Evolutionary conservation across 2,797 vertebrate genomes (phyloP).

Genomic region (Cryptoprocta ferox): DNA sequence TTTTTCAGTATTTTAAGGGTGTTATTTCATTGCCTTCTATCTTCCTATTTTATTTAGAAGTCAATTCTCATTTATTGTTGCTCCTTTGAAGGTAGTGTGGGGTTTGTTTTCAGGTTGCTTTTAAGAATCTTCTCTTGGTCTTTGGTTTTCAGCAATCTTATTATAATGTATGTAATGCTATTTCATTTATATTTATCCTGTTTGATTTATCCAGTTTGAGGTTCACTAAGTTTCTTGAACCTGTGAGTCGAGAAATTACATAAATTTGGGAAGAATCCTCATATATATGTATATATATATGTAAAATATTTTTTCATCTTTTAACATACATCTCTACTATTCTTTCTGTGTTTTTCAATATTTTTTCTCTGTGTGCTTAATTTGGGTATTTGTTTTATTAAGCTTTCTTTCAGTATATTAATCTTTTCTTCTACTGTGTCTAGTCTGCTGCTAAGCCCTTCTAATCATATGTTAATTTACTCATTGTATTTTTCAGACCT

Average conservation of each 20-base stretch:
- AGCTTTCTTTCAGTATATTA: slow-evolving; percentile 8
- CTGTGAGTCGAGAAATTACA: not conserved
- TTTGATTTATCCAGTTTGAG: not conserved
- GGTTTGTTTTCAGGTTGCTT: not conserved
- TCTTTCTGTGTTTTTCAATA: not conserved
- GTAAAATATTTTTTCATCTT: not conserved
- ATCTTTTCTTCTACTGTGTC: not conserved
- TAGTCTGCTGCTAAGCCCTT: not conserved
- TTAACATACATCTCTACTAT: not conserved
- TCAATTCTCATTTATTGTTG: not conserved
- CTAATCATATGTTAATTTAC: not conserved
- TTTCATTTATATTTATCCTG: not conserved
- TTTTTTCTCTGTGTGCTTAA: not conserved
- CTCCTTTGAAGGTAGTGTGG: not conserved
- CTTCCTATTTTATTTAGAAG: not conserved
- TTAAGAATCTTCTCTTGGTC: not conserved
- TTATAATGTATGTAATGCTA: not conserved
- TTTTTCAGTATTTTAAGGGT: not conserved
- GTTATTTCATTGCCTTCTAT: not conserved
- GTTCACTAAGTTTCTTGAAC: not conserved
- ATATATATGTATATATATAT: not conserved
- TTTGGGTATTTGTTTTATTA: slow-evolving; percentile 20
- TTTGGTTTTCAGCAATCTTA: not conserved
- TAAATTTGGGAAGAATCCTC: not conserved
- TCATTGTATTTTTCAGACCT: not conserved